Percentiles rank a stretch among this genome's conserved stretches.
Conservation (phyloP, 2,888 invertebrate genomes). For the Caenorhabditis sp. region DNA sequence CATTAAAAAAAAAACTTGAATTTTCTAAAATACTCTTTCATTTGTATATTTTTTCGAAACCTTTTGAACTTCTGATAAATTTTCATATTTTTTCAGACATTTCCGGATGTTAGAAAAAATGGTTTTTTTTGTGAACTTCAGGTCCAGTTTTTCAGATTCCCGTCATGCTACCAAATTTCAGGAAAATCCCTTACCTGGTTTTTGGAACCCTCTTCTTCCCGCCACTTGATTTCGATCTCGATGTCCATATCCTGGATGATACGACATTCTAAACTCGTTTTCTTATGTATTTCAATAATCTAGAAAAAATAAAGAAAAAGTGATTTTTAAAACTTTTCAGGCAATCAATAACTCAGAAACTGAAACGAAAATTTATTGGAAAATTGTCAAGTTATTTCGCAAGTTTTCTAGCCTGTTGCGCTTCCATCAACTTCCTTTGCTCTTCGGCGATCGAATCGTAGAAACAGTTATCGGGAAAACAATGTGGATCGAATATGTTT, state of each 20-base stretch:
- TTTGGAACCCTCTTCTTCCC: constrained; percentile 21
- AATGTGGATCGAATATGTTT: constrained; percentile 49
- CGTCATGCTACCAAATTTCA: too few species aligned
- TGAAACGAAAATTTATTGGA: too few species aligned
- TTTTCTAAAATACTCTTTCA: too few species aligned
- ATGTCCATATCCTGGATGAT: constrained; percentile 46
- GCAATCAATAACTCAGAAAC: too few species aligned
- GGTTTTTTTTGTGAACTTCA: too few species aligned
- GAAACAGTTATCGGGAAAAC: constrained; percentile 50
- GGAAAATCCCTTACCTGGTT: constrained; percentile 11
- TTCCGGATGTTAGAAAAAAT: too few species aligned
- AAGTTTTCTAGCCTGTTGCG: constrained; percentile 3
- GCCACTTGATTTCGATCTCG: constrained; percentile 11
- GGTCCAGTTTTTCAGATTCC: too few species aligned
- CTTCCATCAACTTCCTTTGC: constrained; percentile 38
- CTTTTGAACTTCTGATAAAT: too few species aligned
- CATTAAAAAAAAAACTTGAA: too few species aligned
- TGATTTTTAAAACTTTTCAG: not conserved
- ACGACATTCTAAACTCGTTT: constrained; percentile 12
- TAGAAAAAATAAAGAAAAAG: not conserved
- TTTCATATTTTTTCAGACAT: too few species aligned
- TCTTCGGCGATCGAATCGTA: constrained; percentile 47
- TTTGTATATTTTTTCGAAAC: too few species aligned
- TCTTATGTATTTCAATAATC: not conserved
- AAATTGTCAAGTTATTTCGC: not conserved